Evolutionary conservation across 2,797 vertebrate species (phyloP), one percentile per base, ranked within the genome.

Genomic region (Cuniculus paca): DNA sequence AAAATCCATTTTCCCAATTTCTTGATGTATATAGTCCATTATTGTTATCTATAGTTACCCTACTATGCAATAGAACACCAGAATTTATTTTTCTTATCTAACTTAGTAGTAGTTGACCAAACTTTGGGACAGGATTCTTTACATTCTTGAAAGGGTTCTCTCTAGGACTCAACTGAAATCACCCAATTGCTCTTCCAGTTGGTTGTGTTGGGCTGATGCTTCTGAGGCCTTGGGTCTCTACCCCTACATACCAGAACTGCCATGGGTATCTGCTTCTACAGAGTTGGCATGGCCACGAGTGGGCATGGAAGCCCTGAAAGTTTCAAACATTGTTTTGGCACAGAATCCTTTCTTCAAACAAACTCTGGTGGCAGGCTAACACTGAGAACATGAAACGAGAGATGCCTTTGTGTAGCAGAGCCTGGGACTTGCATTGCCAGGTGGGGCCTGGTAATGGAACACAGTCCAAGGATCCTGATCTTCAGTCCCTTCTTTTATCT

Each of bases 341-440:
- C 58, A 68, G n/a, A 63, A 58, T 68, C 80, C 28, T 82, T 58
- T 54, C 83, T 82, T 58, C 52, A 58, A 58, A 74, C 72, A 36
- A 65, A 74, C 70, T 61, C 31, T 34, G 0, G 0, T 28, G 72
- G 68, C 9, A 63, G 65, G 72, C 16, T 13, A 39, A 45, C 16
- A 39, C 0, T 31, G 61, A 72, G 86, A 91, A 74, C 65, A 80
- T 1, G 3, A 26, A 78, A 42, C 12, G 52, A 50, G 14, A 60
- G 39, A 26, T 0, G 1, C 5, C 19, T 22, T 65, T 9, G 54
- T 0, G 2, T 36, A 75, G 68, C 2, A 42, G 36, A 14, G 10
- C 72, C 78, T n/a, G 1, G 36, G 72, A 50, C 36, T 22, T 24
- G 13, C 42, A 22, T 8, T 54, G 48, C 26, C 77, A 11, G 2